Evolutionary conservation across 2,797 vertebrate species (phyloP), one percentile per base, ranked within the genome.

Genomic region (Selene dorsalis): DNA sequence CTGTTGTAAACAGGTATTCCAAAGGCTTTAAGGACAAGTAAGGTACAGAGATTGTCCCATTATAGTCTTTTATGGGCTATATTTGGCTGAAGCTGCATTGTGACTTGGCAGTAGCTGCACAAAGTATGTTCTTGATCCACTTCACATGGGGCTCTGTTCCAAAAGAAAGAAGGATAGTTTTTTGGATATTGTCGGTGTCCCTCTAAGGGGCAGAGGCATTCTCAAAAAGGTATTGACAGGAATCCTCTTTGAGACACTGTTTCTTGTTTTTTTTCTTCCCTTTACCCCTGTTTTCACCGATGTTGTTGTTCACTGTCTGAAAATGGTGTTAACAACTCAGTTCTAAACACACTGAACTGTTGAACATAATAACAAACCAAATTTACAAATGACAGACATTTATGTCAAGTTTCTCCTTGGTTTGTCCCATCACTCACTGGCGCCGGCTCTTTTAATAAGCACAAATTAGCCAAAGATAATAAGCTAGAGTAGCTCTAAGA

Each of bases 81-180:
- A 84, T 84, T 79, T 90, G 84, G 60, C 82, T 81, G 55, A 74
- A 74, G 53, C 41, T 83, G 68, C 77, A 68, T 72, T 82, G 68
- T 84, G 55, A 79, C 71, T 86, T 84, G 80, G 59, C 81, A 69
- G 79, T 35, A 65, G 73, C 73, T 73, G 77, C 74, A 67, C 43
- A 69, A 72, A 85, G 57, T 64, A 35, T 83, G 70, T 47, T 82
- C 50, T 82, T 68, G 59, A 84, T 79, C 79, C 67, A 82, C 73
- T 88, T 86, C 66, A 84, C 70, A 73, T 47, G 22, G 61, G 61
- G 24, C 71, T 84, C n/a, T 62, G 61, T 47, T 88, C 59, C 77
- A 70, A 69, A 80, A 69, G 48, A 80, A 83, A 80, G 77, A 79
- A 76, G 80, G 72, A 84, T 2, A 57, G 7, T 48, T 68, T 41